phyloP scores from a whole-genome alignment of 2,888 invertebrate genomes.

The Margaritifera margaritifera region DNA sequence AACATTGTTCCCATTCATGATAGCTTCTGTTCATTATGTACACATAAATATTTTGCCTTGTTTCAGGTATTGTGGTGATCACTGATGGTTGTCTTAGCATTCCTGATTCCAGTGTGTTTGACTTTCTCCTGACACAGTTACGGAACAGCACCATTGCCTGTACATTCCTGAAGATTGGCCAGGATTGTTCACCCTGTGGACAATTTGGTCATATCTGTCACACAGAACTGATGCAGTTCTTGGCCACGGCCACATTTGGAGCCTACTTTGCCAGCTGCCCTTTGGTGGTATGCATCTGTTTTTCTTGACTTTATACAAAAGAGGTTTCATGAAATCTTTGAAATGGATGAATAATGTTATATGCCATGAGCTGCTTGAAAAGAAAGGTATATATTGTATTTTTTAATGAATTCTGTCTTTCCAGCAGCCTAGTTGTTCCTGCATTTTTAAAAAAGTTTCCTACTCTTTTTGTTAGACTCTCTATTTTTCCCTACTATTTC shows the following conservation, averaged over 20 bases:
- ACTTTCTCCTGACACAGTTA: conserved; percentile 82
- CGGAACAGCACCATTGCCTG: conserved; percentile 83
- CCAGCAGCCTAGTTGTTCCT: no score
- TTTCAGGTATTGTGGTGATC: conserved; percentile 79
- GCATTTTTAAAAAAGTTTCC: no score
- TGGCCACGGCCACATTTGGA: conserved; percentile 84
- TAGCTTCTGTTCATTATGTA: background rate
- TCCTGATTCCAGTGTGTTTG: conserved; percentile 83
- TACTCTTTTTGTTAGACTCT: no score
- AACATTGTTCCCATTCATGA: background rate
- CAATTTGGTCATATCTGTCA: conserved; percentile 83
- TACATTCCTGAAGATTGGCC: conserved; percentile 83
- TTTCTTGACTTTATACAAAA: no score
- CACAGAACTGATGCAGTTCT: conserved; percentile 83
- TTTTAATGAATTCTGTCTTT: no score
- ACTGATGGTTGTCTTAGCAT: conserved; percentile 84
- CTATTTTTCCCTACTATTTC: no score
- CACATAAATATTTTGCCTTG: background rate
- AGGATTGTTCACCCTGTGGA: conserved; percentile 77
- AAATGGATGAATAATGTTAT: no score
- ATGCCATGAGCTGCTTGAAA: no score
- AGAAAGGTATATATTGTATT: no score
- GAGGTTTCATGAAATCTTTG: no score
- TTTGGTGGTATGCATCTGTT: conserved; percentile 66
- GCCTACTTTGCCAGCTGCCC: conserved; percentile 79